phyloP scores from a whole-genome alignment of 2,888 invertebrate genomes.

The Girardia tigrina region DNA sequence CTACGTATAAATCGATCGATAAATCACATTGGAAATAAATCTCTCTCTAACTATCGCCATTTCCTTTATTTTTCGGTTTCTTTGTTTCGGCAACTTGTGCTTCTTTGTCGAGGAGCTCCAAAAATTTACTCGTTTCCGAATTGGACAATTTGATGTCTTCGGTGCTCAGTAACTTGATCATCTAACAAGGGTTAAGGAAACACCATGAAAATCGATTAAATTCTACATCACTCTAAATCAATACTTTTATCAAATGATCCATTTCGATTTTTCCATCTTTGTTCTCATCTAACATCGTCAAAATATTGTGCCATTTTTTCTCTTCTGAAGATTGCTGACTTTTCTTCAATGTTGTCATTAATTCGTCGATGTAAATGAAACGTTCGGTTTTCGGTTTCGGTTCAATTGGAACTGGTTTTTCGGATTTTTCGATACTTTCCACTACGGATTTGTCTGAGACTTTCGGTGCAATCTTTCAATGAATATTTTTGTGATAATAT shows the following conservation, averaged over 20 bases:
- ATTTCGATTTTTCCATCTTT: conserved; percentile 81
- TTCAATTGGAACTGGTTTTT: neutral
- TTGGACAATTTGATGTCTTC: conserved; percentile 69
- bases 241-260: conserved; percentile 79
- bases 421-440: neutral
- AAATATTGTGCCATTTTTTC: conserved; percentile 60
- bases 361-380: conserved; percentile 66
- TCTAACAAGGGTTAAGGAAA: conserved; percentile 56
- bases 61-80: neutral
- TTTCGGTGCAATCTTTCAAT: too few relatives aligned
- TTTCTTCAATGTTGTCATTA: conserved; percentile 68
- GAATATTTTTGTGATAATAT: neutral
- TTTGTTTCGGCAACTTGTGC: neutral
- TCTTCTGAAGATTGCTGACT: conserved; percentile 70
- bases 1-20: too few relatives aligned
- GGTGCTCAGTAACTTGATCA: conserved; percentile 74
- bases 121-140: conserved; percentile 66
- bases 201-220: neutral
- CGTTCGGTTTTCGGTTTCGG: neutral
- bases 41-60: too few relatives aligned
- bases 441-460: neutral
- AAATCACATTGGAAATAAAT: too few relatives aligned
- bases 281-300: conserved; percentile 70
- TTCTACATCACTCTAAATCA: conserved; percentile 25
- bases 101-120: conserved; percentile 72